Percentiles rank a stretch among this genome's conserved stretches.
Evolutionary conservation across 2,797 vertebrate genomes (phyloP).

Genomic region (Eulemur albifrons): DNA sequence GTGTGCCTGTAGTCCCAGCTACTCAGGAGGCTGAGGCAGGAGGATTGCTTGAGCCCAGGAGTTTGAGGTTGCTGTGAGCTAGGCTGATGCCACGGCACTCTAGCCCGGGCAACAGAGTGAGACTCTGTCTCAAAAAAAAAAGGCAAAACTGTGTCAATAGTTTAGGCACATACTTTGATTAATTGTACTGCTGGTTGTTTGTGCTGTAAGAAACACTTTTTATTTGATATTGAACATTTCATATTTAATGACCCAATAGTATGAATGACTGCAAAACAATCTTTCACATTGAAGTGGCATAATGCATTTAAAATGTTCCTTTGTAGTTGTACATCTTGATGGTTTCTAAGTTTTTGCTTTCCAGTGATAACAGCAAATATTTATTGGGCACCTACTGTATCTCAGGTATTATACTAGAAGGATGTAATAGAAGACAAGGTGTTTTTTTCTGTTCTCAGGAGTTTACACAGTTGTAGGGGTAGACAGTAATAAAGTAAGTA

Average conservation of each 20-base stretch:
- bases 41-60: too few species aligned
- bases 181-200: too few species aligned
- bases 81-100: too few species aligned
- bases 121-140: too few species aligned
- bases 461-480: neutral
- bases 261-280: slow-evolving; percentile 1
- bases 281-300: neutral
- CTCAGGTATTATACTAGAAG: neutral
- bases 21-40: too few species aligned
- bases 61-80: too few species aligned
- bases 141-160: too few species aligned
- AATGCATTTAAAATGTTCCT: neutral
- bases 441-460: neutral
- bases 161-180: too few species aligned
- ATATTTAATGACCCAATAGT: neutral
- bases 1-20: too few species aligned
- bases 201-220: too few species aligned
- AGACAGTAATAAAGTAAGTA: neutral
- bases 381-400: neutral
- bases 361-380: neutral
- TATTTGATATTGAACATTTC: too few species aligned
- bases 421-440: neutral
- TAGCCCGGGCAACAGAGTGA: too few species aligned
- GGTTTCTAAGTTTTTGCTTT: neutral
- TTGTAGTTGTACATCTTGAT: neutral